phyloP scores from a whole-genome alignment of 1,140 invertebrate genomes.

The Mactra quadrangularis region DNA sequence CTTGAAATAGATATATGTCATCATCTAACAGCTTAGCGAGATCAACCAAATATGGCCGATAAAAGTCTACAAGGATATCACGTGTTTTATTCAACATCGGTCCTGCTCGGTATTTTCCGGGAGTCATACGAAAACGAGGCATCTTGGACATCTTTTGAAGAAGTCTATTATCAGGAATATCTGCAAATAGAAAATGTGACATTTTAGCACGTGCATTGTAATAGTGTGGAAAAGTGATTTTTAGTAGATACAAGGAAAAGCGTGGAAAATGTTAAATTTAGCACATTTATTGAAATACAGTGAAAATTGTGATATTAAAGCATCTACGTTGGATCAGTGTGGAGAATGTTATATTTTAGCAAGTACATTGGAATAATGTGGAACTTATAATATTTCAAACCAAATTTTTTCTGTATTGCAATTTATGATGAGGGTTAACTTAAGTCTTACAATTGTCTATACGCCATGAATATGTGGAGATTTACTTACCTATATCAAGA shows the following conservation, averaged over 20 bases:
- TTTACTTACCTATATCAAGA: conserved; percentile 44
- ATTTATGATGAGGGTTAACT: background rate
- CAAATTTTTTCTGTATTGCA: background rate
- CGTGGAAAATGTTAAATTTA: background rate
- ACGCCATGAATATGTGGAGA: no score
- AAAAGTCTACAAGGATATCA: background rate
- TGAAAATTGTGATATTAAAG: background rate
- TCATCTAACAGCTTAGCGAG: conserved; percentile 1
- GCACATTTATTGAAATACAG: background rate
- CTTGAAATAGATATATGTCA: conserved; percentile 11
- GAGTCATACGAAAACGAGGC: background rate
- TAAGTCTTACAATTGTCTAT: background rate
- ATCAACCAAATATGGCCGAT: background rate
- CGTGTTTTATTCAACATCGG: conserved; percentile 12
- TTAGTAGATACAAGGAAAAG: no score
- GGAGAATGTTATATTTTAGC: no score
- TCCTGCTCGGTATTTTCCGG: background rate
- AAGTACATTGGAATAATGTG: background rate
- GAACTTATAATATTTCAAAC: background rate
- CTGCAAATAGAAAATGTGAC: background rate
- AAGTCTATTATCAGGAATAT: background rate
- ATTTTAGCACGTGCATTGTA: background rate
- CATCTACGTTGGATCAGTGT: no score
- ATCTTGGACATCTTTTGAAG: conserved; percentile 6
- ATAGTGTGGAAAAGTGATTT: no score